phyloP scores from a whole-genome alignment of 2,797 vertebrate genomes.

The Diglossa cyanea region DNA sequence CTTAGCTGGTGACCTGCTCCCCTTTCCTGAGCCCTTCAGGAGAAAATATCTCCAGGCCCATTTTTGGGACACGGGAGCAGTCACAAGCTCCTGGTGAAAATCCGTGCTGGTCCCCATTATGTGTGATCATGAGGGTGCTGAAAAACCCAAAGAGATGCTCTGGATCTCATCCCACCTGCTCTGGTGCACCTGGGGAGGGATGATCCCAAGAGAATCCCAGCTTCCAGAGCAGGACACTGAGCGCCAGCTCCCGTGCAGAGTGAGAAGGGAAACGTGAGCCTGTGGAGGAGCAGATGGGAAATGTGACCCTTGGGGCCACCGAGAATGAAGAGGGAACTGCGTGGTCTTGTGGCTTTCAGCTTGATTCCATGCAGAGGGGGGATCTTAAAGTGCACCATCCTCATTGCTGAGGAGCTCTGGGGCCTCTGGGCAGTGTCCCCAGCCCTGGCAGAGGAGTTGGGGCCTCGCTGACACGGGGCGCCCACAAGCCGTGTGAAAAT shows the following conservation, averaged over 20 bases:
- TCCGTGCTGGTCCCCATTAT: rapidly evolving
- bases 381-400: neutral
- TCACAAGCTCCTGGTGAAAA: neutral
- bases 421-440: neutral
- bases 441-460: neutral
- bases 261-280: neutral
- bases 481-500: neutral
- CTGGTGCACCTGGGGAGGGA: neutral
- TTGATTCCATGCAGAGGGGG: neutral
- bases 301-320: neutral
- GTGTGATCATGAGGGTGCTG: neutral
- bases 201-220: neutral
- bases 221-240: neutral
- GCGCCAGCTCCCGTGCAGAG: neutral
- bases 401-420: neutral
- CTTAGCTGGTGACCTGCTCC: neutral
- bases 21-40: neutral
- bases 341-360: neutral
- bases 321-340: neutral
- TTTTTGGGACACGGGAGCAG: neutral
- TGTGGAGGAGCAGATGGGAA: neutral
- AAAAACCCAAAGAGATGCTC: neutral
- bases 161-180: neutral
- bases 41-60: neutral
- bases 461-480: neutral